phyloP scores from a whole-genome alignment of 2,888 invertebrate species.

The Rhaphigaster nebulosa region DNA sequence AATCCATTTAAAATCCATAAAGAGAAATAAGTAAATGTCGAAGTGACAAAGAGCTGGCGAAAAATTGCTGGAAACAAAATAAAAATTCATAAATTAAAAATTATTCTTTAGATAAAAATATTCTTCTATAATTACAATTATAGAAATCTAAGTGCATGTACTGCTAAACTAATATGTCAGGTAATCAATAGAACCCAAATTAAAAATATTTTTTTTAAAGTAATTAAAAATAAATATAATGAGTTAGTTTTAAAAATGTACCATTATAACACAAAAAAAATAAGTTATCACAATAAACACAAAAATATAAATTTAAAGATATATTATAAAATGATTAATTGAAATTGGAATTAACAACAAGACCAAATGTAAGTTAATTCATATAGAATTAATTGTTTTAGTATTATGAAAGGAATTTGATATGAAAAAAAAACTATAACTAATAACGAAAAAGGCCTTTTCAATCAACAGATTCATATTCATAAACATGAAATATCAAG shows the following conservation, averaged over 20 bases:
- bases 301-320: background rate
- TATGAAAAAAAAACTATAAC: background rate
- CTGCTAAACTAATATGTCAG: background rate
- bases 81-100: background rate
- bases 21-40: background rate
- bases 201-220: background rate
- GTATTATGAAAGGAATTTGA: too few species aligned
- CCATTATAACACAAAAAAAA: too few species aligned
- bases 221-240: too few species aligned
- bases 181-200: background rate
- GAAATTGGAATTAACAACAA: background rate
- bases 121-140: background rate
- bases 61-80: slow-evolving; percentile 15
- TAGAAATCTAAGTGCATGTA: background rate
- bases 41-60: slow-evolving; percentile 4
- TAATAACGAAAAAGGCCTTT: background rate
- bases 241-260: too few species aligned
- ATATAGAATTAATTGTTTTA: background rate
- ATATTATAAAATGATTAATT: too few species aligned
- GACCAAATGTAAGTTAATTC: background rate
- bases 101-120: background rate
- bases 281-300: background rate
- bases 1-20: slow-evolving; percentile 41
- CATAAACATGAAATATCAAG: background rate
- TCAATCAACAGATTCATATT: background rate